A percentile compares a stretch with the other conserved stretches of the same genome.
Conservation (phyloP, 1,140 invertebrate genomes). For the Cephus cinctus region DNA sequence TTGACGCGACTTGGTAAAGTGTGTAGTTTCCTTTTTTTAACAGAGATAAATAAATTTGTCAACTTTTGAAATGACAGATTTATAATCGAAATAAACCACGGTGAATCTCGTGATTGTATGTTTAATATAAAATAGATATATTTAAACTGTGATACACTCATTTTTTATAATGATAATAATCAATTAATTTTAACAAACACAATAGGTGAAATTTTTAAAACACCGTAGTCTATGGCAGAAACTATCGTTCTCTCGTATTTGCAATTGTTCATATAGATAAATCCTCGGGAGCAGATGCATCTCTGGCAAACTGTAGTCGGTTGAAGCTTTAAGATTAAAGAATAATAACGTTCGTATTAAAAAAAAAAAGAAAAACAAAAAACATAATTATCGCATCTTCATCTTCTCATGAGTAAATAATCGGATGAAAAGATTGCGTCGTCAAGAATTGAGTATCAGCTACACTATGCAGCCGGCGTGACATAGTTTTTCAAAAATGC, state of each 20-base stretch:
- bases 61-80: not conserved
- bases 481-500: no score
- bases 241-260: conserved; percentile 16
- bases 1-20: conserved; percentile 23
- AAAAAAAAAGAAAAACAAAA: no score
- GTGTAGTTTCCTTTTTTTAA: conserved; percentile 24
- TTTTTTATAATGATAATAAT: conserved; percentile 27
- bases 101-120: not conserved
- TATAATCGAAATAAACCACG: not conserved
- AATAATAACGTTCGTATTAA: conserved; percentile 11
- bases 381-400: no score
- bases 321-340: no score
- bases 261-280: no score
- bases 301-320: no score
- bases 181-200: conserved; percentile 31
- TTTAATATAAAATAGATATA: conserved; percentile 48
- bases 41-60: conserved; percentile 20
- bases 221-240: conserved; percentile 25
- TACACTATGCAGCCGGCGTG: no score
- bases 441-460: no score
- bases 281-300: no score
- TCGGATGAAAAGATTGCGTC: no score
- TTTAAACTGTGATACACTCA: conserved; percentile 48
- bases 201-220: conserved; percentile 27
- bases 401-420: no score